Evolutionary conservation across 2,888 invertebrate species (phyloP).

Genomic region (Petrophora chlorosata): DNA sequence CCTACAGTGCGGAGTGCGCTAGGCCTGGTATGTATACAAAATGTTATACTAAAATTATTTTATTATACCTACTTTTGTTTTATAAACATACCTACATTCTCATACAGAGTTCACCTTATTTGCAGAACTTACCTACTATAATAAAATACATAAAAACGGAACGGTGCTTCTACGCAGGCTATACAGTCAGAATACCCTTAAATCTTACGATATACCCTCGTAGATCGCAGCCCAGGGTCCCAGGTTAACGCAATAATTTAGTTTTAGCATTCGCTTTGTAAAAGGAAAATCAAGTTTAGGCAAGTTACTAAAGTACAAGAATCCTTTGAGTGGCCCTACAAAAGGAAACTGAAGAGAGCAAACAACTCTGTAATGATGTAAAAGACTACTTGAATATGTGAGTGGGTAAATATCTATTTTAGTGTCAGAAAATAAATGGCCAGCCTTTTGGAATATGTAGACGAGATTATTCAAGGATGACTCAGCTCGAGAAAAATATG

Average conservation of each 20-base stretch:
- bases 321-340: slow-evolving; percentile 23
- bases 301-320: slow-evolving; percentile 10
- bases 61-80: too few relatives aligned
- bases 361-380: slow-evolving; percentile 24
- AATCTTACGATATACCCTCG: slow-evolving; percentile 7
- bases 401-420: slow-evolving; percentile 21
- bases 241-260: slow-evolving; percentile 22
- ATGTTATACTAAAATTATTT: too few relatives aligned
- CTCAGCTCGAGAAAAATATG: neutral
- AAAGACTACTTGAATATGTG: slow-evolving; percentile 22
- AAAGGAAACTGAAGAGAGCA: slow-evolving; percentile 23
- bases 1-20: too few relatives aligned
- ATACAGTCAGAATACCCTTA: neutral
- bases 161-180: too few relatives aligned
- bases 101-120: too few relatives aligned
- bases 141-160: too few relatives aligned
- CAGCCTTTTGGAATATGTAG: slow-evolving; percentile 15
- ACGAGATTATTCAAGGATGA: slow-evolving; percentile 13
- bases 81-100: too few relatives aligned
- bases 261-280: slow-evolving; percentile 22
- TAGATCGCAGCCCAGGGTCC: slow-evolving; percentile 4
- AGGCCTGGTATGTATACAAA: too few relatives aligned
- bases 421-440: slow-evolving; percentile 21
- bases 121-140: too few relatives aligned
- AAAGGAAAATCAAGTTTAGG: slow-evolving; percentile 7